These are phyloP conservation scores for Chiloscyllium plagiosum DNA, from an alignment of 2,113 vertebrate genomes.

Conservation along the genomic window DNA sequence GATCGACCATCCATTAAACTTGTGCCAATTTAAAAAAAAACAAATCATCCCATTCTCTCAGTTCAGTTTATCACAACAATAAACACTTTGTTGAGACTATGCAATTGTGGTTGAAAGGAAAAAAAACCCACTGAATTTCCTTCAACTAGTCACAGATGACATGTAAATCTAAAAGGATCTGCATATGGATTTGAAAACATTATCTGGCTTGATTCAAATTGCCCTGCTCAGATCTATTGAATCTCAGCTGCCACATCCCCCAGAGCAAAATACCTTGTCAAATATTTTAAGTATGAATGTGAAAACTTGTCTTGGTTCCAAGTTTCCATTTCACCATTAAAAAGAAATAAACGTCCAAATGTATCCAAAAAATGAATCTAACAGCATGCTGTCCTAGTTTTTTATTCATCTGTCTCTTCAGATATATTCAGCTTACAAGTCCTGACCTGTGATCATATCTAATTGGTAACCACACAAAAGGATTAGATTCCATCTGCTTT, in stretches of 20 bases:
- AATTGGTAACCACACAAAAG: neutral
- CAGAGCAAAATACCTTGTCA: slow-evolving; percentile 21
- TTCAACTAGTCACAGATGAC: neutral
- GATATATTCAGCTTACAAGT: neutral
- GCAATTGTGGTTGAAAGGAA: neutral
- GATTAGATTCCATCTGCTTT: neutral
- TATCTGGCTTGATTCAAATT: neutral
- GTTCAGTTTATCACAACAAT: neutral
- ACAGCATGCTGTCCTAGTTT: neutral
- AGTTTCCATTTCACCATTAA: slow-evolving; percentile 33
- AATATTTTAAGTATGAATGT: slow-evolving; percentile 34
- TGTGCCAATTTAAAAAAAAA: neutral
- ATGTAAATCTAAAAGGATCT: neutral
- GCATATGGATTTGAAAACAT: neutral
- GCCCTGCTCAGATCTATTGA: neutral
- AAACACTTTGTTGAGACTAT: neutral
- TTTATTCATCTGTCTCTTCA: neutral
- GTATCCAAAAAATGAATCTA: neutral
- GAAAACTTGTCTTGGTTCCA: slow-evolving; percentile 25
- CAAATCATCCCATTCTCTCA: neutral
- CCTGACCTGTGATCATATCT: neutral
- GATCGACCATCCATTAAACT: neutral
- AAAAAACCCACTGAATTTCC: neutral
- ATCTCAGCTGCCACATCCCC: slow-evolving; percentile 18
- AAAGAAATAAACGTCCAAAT: neutral